These are phyloP conservation scores for Setipinna tenuifilis DNA, from an alignment of 2,797 vertebrate species.

Conservation along the genomic window DNA sequence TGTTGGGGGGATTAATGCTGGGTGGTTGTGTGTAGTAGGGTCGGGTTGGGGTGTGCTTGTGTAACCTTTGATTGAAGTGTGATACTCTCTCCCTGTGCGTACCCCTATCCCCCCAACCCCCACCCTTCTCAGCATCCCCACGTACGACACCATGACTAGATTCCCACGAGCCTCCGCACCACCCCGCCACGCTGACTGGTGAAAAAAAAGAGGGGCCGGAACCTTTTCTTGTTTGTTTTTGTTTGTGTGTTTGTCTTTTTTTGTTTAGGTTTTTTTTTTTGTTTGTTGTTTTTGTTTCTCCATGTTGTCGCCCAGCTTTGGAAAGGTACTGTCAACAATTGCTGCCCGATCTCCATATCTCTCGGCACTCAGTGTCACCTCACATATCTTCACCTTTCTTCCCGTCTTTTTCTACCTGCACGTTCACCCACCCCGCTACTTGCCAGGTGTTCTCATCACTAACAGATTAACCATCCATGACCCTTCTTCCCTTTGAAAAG, in stretches of 20 bases:
- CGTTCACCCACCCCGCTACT: constrained; percentile 39
- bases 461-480: constrained; percentile 38
- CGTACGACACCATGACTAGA: constrained; percentile 80
- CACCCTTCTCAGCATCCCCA: constrained; percentile 58
- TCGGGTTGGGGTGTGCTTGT: constrained; percentile 11
- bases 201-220: constrained; percentile 60
- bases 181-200: constrained; percentile 80
- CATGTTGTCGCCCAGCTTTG: constrained; percentile 16
- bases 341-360: not conserved
- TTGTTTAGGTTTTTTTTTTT: not conserved
- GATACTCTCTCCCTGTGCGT: constrained; percentile 46
- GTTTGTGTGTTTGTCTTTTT: not conserved
- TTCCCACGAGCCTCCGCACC: constrained; percentile 79
- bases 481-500: constrained; percentile 45
- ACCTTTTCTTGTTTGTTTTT: constrained; percentile 47
- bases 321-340: constrained; percentile 3
- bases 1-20: not conserved
- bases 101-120: not conserved
- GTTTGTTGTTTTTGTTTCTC: not conserved
- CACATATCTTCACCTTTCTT: constrained; percentile 46
- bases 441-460: constrained; percentile 53
- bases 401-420: constrained; percentile 63
- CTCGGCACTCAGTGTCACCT: constrained; percentile 20
- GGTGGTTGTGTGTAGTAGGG: not conserved
- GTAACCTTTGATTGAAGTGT: constrained; percentile 6